Percentiles rank a stretch among this genome's conserved stretches.
Conservation (phyloP, 2,888 invertebrate genomes). For the Nomada ruficornis region DNA sequence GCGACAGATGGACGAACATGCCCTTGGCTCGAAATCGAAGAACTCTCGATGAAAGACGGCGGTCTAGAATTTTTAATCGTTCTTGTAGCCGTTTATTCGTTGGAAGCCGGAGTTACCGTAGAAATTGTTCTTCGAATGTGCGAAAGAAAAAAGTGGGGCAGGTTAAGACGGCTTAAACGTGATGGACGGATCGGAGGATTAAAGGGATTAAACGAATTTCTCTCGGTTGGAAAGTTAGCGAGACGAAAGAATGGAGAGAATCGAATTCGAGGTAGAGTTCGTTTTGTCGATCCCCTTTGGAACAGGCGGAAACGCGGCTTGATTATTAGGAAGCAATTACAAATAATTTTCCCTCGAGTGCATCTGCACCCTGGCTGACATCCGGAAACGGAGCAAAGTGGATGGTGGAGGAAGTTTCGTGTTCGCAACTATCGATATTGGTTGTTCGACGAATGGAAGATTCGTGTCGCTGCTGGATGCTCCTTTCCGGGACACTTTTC, state of each 20-base stretch:
- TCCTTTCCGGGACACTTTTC: neutral
- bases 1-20: too few relatives aligned
- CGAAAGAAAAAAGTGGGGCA: constrained; percentile 7
- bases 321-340: constrained; percentile 41
- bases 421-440: constrained; percentile 45
- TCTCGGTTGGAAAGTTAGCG: constrained; percentile 31
- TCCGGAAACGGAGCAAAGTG: constrained; percentile 16
- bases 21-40: too few relatives aligned
- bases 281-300: neutral
- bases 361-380: constrained; percentile 5
- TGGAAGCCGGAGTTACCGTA: constrained; percentile 32
- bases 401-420: constrained; percentile 36
- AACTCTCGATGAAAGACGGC: too few relatives aligned
- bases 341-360: constrained; percentile 34
- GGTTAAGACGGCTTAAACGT: constrained; percentile 44
- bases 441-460: constrained; percentile 45
- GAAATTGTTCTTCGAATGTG: constrained; percentile 42
- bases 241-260: constrained; percentile 40
- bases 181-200: constrained; percentile 52
- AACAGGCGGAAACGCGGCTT: neutral
- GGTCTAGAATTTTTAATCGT: too few relatives aligned
- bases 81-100: constrained; percentile 29
- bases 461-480: constrained; percentile 25
- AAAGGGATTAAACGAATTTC: constrained; percentile 47
- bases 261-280: constrained; percentile 13